Conservation (phyloP, 1,140 invertebrate species). For the Orius laevigatus region DNA sequence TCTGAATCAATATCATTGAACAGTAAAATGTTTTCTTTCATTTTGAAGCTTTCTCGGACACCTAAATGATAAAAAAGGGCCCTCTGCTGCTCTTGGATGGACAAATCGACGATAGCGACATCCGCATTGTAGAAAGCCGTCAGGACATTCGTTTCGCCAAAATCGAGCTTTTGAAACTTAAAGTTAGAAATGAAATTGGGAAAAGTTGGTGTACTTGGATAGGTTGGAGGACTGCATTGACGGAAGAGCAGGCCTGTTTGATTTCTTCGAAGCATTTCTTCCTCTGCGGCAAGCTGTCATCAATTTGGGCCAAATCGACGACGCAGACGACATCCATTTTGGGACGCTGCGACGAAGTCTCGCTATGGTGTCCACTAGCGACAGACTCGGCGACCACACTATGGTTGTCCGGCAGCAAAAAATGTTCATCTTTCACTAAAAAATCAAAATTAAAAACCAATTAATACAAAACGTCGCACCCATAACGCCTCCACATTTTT, state of each 20-base stretch:
- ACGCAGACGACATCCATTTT: slow-evolving; percentile 86
- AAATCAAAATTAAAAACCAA: slow-evolving; percentile 11
- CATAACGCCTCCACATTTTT: slow-evolving; percentile 24
- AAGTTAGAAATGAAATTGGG: slow-evolving; percentile 23
- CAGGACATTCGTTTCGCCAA: slow-evolving; percentile 67
- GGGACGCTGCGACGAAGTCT: slow-evolving; percentile 27
- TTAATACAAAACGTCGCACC: slow-evolving; percentile 8
- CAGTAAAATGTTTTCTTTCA: slow-evolving; percentile 93
- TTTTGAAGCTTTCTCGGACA: slow-evolving; percentile 92
- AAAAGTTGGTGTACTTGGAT: slow-evolving; percentile 43
- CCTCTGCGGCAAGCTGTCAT: slow-evolving; percentile 50
- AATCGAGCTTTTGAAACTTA: slow-evolving; percentile 73
- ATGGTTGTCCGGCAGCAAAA: slow-evolving; percentile 6
- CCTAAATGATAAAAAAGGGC: slow-evolving; percentile 93
- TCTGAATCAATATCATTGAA: slow-evolving; percentile 82
- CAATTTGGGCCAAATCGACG: slow-evolving; percentile 54
- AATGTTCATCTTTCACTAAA: slow-evolving; percentile 8
- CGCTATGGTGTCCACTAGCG: slow-evolving; percentile 11
- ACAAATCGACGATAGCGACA: slow-evolving; percentile 91
- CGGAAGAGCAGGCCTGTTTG: slow-evolving; percentile 54
- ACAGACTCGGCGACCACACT: slow-evolving; percentile 15
- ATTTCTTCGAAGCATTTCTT: slow-evolving; percentile 72
- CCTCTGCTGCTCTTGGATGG: slow-evolving; percentile 68
- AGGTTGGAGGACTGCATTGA: slow-evolving; percentile 65
- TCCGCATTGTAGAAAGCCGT: slow-evolving; percentile 93